Base-by-base conservation (phyloP, 2,888 invertebrate species). In the Nezara viridula region DNA sequence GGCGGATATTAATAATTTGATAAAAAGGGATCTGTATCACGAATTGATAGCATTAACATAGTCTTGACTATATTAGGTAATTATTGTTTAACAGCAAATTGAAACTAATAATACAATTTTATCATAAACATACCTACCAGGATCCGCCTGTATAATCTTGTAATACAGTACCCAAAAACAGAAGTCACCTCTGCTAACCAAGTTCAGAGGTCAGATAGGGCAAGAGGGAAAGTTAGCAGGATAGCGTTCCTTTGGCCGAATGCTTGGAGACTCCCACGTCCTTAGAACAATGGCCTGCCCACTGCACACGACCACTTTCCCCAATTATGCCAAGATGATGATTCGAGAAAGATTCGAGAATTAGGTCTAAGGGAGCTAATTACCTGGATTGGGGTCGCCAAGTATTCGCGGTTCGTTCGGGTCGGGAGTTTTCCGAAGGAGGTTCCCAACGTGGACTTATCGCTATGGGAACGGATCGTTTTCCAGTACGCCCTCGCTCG, bases 251-350 rank as follows among this genome's bases (percentile, higher is more conserved):
- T 44, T n/a, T 24, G 44, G n/a, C 81, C 81, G 44, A 47, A n/a
- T 16, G 24, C n/a, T 24, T 4, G 7, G 21, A 27, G 21, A 27
- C 77, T 77, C 77, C 81, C 81, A 81, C 81, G 81, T 47, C 44
- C 81, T 81, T n/a, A 47, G 44, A 47, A 81, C 81, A 81, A 81
- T 81, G 44, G 44, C 44, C 81, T n/a, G 81, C 81, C 44, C 81
- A 81, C 44, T 40, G 81, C 44, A n/a, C 37, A n/a, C 40, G 6
- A 47, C 40, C 44, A 47, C 81, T 81, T 81, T 73, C 66, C 81
- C 81, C 44, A 81, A 81, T 81, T 81, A 81, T 44, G 44, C 44
- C 81, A n/a, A 81, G 81, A 81, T 44, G 77, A 77, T 40, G 81
- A 73, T 9, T 73, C 66, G 66, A 73, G 81, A 44, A 81, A 40